These are phyloP conservation scores for Cremastinae sp. DNA, from an alignment of 2,888 invertebrate genomes.

Conservation along the genomic window DNA sequence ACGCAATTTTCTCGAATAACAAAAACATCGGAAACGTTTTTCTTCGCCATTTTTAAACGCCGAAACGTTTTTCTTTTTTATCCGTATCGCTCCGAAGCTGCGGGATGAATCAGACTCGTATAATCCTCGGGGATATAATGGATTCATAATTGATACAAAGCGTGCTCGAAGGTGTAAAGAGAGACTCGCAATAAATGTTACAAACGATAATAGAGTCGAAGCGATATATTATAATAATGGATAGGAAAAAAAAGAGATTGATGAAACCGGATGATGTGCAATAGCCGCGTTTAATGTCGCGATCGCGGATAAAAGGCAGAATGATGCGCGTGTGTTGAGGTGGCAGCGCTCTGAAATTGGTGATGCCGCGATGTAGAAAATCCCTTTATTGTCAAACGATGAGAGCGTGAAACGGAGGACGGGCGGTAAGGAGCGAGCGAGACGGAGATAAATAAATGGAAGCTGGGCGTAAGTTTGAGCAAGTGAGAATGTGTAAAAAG, in stretches of 20 bases:
- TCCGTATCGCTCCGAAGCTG: background rate
- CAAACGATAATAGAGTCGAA: conserved; percentile 6
- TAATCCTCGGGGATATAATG: background rate
- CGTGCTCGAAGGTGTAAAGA: background rate
- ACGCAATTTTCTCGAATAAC: too few relatives aligned
- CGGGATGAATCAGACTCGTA: background rate
- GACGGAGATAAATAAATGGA: conserved; percentile 63
- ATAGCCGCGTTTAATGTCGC: conserved; percentile 20
- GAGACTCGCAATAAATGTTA: background rate
- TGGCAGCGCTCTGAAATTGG: conserved; percentile 61
- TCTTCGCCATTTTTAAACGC: too few relatives aligned
- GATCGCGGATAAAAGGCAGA: background rate
- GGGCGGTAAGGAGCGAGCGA: conserved; percentile 60
- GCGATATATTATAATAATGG: background rate
- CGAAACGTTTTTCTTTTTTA: background rate
- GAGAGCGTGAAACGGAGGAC: conserved; percentile 19
- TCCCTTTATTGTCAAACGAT: conserved; percentile 60
- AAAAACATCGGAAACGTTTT: too few relatives aligned
- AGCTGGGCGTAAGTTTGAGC: conserved; percentile 40
- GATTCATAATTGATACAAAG: background rate
- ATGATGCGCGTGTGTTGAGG: conserved; percentile 19
- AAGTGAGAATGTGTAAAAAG: conserved; percentile 66
- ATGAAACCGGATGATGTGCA: conserved; percentile 62
- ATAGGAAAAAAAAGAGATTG: conserved; percentile 49
- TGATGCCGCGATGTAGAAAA: conserved; percentile 59